phyloP scores from a whole-genome alignment of 2,113 vertebrate genomes.

The human (Homo sapiens) region DNA sequence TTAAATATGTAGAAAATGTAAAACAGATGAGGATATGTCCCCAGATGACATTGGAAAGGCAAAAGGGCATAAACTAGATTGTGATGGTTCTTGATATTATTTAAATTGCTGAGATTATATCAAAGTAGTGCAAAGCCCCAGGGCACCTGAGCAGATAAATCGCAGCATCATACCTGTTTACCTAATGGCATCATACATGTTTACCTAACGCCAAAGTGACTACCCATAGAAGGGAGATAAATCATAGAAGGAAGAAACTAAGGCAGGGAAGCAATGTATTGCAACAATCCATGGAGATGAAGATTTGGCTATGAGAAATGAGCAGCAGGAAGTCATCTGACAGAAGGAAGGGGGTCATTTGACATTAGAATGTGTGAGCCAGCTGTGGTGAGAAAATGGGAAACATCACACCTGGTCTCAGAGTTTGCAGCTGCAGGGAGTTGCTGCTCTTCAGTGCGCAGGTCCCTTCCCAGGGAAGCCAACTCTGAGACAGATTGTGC shows the following conservation, averaged over 20 bases:
- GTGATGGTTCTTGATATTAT: background rate
- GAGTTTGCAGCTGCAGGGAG: background rate
- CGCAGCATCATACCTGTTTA: too few species aligned
- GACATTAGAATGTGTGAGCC: background rate
- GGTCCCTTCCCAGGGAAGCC: background rate
- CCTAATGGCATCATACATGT: background rate
- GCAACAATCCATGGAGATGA: background rate
- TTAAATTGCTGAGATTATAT: background rate
- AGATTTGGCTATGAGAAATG: background rate
- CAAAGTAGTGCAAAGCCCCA: background rate
- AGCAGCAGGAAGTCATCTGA: background rate
- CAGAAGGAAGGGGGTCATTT: background rate
- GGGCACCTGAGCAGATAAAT: background rate
- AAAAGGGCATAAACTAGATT: background rate
- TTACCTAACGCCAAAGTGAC: background rate
- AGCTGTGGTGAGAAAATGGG: too few species aligned
- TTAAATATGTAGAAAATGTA: background rate
- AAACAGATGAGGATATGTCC: background rate
- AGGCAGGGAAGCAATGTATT: background rate
- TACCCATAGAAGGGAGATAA: accelerated
- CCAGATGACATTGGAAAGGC: background rate
- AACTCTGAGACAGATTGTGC: background rate
- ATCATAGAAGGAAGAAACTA: background rate
- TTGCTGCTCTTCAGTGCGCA: background rate
- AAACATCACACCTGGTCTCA: background rate